Conservation (phyloP, 1,140 invertebrate species). For the Hyles vespertilio region DNA sequence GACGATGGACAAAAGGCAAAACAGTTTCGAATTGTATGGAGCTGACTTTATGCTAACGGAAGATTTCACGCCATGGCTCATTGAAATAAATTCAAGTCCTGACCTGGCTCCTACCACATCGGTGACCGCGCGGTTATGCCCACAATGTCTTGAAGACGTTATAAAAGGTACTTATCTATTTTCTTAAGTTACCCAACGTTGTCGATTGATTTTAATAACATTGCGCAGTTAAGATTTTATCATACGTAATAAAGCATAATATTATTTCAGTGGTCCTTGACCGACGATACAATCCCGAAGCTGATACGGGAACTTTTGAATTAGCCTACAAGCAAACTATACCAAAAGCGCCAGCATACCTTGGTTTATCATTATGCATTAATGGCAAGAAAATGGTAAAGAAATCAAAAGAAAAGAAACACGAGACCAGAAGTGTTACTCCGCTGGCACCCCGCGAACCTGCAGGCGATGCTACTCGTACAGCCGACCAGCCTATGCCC, state of each 20-base stretch:
- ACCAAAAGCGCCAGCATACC: slow-evolving; percentile 88
- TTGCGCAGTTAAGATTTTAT: too few relatives aligned
- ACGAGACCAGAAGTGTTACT: slow-evolving; percentile 39
- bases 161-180: slow-evolving; percentile 84
- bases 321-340: slow-evolving; percentile 84
- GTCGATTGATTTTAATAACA: too few relatives aligned
- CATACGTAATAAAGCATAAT: neutral
- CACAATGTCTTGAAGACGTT: slow-evolving; percentile 92
- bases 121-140: slow-evolving; percentile 90
- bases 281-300: slow-evolving; percentile 83
- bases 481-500: slow-evolving; percentile 51
- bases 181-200: neutral
- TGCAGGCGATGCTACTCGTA: slow-evolving; percentile 34
- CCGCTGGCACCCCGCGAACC: slow-evolving; percentile 38
- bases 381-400: slow-evolving; percentile 79
- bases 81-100: slow-evolving; percentile 96
- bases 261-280: slow-evolving; percentile 88
- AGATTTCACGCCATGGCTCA: slow-evolving; percentile 92
- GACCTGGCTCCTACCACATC: slow-evolving; percentile 92
- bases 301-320: slow-evolving; percentile 92
- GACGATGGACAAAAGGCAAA: slow-evolving; percentile 89
- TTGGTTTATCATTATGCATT: slow-evolving; percentile 85
- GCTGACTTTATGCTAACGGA: slow-evolving; percentile 95
- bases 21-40: slow-evolving; percentile 95
- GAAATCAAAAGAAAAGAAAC: slow-evolving; percentile 56